These are phyloP conservation scores for Dasyornis broadbenti DNA, from an alignment of 2,113 vertebrate species.

Conservation along the genomic window DNA sequence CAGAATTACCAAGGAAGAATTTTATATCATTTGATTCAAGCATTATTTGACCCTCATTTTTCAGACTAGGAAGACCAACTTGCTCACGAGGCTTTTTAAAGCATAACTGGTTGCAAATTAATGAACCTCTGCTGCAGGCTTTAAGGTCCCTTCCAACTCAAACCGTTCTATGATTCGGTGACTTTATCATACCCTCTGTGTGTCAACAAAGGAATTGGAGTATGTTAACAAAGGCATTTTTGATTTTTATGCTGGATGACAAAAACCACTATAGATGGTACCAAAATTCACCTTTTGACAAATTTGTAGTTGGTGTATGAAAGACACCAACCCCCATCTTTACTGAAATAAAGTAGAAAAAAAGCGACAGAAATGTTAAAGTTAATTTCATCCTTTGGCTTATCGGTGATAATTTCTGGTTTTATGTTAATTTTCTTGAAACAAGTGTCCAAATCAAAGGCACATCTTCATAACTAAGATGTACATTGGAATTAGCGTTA, in stretches of 20 bases:
- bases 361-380: neutral
- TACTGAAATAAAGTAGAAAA: neutral
- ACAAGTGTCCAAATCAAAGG: slow-evolving; percentile 1
- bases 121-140: neutral
- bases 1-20: neutral
- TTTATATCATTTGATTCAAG: neutral
- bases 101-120: neutral
- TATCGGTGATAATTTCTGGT: neutral
- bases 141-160: neutral
- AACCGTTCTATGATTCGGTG: neutral
- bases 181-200: neutral
- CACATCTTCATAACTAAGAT: neutral
- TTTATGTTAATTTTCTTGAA: neutral
- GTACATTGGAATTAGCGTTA: neutral
- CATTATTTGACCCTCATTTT: neutral
- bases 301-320: neutral
- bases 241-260: neutral
- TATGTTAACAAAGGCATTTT: fast-evolving
- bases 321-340: neutral
- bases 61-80: neutral
- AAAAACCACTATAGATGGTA: neutral
- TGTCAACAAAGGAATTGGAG: neutral
- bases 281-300: neutral
- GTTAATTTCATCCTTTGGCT: neutral
- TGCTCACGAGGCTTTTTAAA: neutral